Evolutionary conservation across 1,140 invertebrate species (phyloP).

Genomic region (Epicauta chinensis): DNA sequence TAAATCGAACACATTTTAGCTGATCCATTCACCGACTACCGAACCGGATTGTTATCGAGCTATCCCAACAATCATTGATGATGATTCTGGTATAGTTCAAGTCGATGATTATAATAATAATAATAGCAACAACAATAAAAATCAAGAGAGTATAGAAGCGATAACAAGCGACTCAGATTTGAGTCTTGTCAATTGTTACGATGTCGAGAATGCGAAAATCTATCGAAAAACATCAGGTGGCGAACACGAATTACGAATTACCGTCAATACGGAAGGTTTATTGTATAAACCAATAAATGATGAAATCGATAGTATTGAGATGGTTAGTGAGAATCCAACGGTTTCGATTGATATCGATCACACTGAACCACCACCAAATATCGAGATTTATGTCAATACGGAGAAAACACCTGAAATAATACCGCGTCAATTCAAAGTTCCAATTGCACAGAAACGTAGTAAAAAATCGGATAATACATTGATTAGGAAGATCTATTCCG

Average conservation of each 20-base stretch:
- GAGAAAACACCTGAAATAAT: neutral
- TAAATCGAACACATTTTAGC: no score
- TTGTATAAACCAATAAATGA: conserved; percentile 1
- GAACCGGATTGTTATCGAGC: neutral
- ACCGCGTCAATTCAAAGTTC: neutral
- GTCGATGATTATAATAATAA: neutral
- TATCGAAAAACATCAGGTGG: neutral
- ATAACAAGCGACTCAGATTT: conserved; percentile 35
- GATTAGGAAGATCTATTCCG: conserved; percentile 30
- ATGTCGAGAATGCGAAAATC: conserved; percentile 26
- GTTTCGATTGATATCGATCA: no score
- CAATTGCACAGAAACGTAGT: conserved; percentile 1
- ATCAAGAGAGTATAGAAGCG: neutral
- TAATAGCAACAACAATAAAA: no score
- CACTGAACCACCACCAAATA: no score
- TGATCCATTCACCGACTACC: no score
- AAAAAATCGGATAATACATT: conserved; percentile 30
- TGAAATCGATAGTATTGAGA: neutral
- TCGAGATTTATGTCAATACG: neutral
- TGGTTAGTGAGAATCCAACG: neutral
- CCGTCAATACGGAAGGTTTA: conserved; percentile 10
- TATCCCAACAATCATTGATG: neutral
- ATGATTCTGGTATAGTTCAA: neutral
- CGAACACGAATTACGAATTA: conserved; percentile 16
- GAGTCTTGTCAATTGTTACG: conserved; percentile 33